A percentile compares a stretch with the other conserved stretches of the same genome.
Conservation (phyloP, 2,113 vertebrate genomes). For the Pelvicachromis taeniatus region DNA sequence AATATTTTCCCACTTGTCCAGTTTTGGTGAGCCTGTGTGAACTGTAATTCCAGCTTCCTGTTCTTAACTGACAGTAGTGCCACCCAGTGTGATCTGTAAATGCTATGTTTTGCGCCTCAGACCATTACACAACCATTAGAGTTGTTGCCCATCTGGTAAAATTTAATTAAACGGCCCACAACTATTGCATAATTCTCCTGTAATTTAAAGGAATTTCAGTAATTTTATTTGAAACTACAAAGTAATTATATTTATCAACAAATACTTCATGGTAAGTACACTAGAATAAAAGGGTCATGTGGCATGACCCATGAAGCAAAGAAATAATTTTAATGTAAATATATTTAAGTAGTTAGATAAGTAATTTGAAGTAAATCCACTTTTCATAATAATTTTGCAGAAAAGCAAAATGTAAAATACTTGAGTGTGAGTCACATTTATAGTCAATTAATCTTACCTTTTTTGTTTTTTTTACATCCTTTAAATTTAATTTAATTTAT, state of each 20-base stretch:
- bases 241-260: neutral
- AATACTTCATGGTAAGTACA: neutral
- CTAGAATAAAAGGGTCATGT: neutral
- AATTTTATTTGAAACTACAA: neutral
- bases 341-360: neutral
- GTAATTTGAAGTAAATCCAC: neutral
- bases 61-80: neutral
- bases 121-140: neutral
- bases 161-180: neutral
- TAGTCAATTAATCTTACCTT: neutral
- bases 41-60: neutral
- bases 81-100: neutral
- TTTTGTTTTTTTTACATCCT: neutral
- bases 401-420: neutral
- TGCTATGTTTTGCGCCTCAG: neutral
- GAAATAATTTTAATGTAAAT: neutral
- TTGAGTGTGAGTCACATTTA: neutral
- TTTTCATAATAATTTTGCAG: neutral
- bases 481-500: accelerated
- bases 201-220: neutral
- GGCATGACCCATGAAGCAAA: neutral
- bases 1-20: neutral
- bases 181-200: neutral
- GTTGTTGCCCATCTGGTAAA: neutral
- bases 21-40: neutral